A percentile compares a stretch with the other conserved stretches of the same genome.
phyloP scores from a whole-genome alignment of 2,113 vertebrate species.

The Rhea americana region DNA sequence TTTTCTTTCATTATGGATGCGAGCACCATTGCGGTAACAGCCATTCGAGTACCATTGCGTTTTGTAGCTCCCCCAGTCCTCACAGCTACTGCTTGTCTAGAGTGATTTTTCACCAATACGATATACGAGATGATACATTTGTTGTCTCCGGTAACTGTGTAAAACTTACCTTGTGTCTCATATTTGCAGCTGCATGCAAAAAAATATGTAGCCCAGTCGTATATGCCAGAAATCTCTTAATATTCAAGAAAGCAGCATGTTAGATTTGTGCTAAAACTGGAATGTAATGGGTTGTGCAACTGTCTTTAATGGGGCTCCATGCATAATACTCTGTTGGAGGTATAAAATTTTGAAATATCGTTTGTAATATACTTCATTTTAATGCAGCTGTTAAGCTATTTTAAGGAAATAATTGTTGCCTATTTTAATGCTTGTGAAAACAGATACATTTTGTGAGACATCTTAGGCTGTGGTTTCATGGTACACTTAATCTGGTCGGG shows the following conservation, averaged over 20 bases:
- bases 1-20: not conserved
- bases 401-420: not conserved
- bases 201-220: rapidly evolving
- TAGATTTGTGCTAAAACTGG: not conserved
- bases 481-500: rapidly evolving
- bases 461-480: not conserved
- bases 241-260: not conserved
- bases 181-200: rapidly evolving
- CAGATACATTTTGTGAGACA: rapidly evolving
- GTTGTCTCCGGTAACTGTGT: rapidly evolving
- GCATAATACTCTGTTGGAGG: rapidly evolving
- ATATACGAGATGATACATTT: rapidly evolving
- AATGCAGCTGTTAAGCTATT: not conserved
- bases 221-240: rapidly evolving
- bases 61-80: not conserved
- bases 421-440: rapidly evolving
- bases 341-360: not conserved
- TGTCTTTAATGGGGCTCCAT: rapidly evolving
- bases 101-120: not conserved
- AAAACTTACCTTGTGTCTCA: not conserved
- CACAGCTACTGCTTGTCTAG: rapidly evolving
- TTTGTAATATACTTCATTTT: rapidly evolving
- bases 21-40: not conserved
- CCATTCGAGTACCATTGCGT: rapidly evolving
- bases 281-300: rapidly evolving